These are phyloP conservation scores for Tilapia sparmanii DNA, from an alignment of 2,113 vertebrate species.

Conservation along the genomic window DNA sequence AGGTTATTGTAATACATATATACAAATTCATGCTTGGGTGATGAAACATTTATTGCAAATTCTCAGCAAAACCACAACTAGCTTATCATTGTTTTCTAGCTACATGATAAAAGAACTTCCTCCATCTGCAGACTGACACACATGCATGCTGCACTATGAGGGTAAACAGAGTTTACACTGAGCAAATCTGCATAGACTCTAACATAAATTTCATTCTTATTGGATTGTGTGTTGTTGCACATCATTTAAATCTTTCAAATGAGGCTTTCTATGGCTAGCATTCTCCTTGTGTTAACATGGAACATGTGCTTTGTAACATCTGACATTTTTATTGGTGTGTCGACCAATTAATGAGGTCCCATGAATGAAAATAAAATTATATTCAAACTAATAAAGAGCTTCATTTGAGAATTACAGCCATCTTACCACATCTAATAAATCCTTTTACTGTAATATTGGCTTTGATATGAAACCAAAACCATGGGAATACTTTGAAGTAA, in stretches of 20 bases:
- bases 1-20: not conserved
- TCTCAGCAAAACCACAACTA: not conserved
- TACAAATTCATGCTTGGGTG: not conserved
- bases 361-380: not conserved
- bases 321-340: not conserved
- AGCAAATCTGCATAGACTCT: not conserved
- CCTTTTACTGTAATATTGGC: conserved; percentile 2
- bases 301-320: not conserved
- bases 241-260: not conserved
- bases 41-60: not conserved
- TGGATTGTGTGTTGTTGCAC: not conserved
- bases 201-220: not conserved
- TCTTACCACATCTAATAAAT: conserved; percentile 25
- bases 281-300: not conserved
- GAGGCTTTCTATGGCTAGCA: not conserved
- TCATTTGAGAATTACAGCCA: not conserved
- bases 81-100: not conserved
- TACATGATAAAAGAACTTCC: not conserved
- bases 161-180: not conserved
- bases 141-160: not conserved
- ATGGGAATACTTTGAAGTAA: not conserved
- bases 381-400: conserved; percentile 3
- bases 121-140: not conserved
- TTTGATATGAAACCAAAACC: conserved; percentile 15
- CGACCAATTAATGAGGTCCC: not conserved